Conservation (phyloP, 2,797 vertebrate species). For the Onychomys torridus region DNA sequence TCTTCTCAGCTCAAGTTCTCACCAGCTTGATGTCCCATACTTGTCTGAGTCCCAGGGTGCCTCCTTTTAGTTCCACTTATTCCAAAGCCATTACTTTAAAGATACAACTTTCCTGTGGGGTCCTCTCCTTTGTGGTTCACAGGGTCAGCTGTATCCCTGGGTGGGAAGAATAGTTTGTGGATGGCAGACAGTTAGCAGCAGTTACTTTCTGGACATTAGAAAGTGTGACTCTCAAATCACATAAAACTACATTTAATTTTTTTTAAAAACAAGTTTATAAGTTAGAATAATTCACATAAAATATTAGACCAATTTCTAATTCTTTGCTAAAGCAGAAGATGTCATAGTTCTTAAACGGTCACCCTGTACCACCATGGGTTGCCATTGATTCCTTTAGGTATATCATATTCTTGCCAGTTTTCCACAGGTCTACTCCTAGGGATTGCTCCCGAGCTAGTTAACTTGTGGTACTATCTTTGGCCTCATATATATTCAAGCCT, state of each 20-base stretch:
- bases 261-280: neutral
- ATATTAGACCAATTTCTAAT: neutral
- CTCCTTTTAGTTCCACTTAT: neutral
- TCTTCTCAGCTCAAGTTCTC: neutral
- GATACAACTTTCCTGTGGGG: neutral
- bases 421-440: neutral
- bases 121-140: neutral
- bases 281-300: constrained; percentile 27
- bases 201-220: neutral
- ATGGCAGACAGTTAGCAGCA: neutral
- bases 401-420: neutral
- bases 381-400: neutral
- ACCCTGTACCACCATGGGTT: neutral
- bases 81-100: neutral
- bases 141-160: neutral
- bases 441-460: neutral
- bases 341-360: neutral
- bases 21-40: neutral
- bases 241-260: neutral
- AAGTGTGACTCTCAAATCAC: neutral
- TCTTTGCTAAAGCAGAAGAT: neutral
- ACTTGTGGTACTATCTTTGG: neutral
- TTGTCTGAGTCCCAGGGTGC: neutral
- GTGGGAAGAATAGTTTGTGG: neutral
- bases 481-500: neutral